Conservation (phyloP, 2,113 vertebrate genomes). For the Sclerurus mexicanus region DNA sequence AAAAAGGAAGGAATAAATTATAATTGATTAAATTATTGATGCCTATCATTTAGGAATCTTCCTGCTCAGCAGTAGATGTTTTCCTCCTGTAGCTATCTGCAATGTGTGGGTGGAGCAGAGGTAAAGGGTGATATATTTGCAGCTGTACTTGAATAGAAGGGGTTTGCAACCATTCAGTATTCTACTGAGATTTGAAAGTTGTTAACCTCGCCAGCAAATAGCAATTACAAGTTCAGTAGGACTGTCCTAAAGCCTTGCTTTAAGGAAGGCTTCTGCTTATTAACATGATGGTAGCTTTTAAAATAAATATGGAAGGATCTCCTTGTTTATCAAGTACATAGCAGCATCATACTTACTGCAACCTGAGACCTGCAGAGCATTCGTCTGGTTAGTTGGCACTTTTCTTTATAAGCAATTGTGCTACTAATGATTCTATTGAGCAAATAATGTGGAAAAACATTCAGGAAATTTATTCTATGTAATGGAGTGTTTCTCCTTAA, state of each 20-base stretch:
- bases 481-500: background rate
- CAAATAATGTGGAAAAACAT: background rate
- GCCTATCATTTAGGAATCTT: background rate
- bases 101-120: background rate
- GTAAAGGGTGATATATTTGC: background rate
- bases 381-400: background rate
- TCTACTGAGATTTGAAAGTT: background rate
- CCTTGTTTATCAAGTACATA: background rate
- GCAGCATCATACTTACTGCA: background rate
- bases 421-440: background rate
- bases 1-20: slow-evolving; percentile 22
- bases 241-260: background rate
- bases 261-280: background rate
- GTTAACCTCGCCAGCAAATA: slow-evolving; percentile 2
- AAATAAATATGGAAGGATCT: background rate
- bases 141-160: background rate
- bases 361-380: background rate
- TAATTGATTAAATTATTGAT: slow-evolving; percentile 14
- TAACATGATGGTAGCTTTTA: background rate
- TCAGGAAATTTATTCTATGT: background rate
- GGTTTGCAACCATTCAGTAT: background rate
- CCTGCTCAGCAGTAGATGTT: slow-evolving; percentile 11
- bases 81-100: background rate
- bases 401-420: background rate
- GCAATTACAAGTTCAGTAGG: background rate